Evolutionary conservation across 1,140 invertebrate genomes (phyloP), one percentile per base, ranked within the genome.

Genomic region (Euschistus heros): DNA sequence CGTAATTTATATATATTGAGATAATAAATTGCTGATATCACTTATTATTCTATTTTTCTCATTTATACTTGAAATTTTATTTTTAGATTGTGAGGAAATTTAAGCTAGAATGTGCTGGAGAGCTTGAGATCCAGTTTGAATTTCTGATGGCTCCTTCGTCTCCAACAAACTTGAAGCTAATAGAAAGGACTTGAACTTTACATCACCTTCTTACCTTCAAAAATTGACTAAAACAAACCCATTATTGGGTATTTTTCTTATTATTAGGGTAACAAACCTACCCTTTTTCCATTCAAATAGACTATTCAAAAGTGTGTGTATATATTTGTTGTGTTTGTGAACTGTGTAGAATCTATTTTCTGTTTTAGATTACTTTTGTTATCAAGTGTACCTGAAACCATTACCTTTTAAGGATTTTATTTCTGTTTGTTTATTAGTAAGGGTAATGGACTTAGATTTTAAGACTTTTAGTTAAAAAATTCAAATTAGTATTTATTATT

Each of bases 141-240:
- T 91, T 89, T 75, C 78, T 91, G 17, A 71, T 90, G 67, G 81
- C 85, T 2, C 87, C 88, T 3, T 84, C 86, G 72, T 81, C 81
- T 22, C 84, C 85, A 42, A 80, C 88, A 1, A 79, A 79, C n/a
- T 76, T 91, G 66, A 79, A 77, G 30, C 82, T 91, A 68, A 76
- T 72, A 62, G 82, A 86, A 63, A 63, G 69, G 24, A 57, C 24
- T 24, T 57, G 24, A 67, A 37, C 10, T 59, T 65, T 5, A 50
- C 54, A 57, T 57, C 24, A 57, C 15, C 54, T 24, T 4, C 15
- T 37, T 37, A 37, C 33, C 33, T 37, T 37, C 33, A 37, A 37
- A 37, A 37, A 37, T 37, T 37, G 33, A 37, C 33, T 37, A 37
- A 37, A 37, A 37, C 13, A 37, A 37, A 37, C 33, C 33, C 33